A percentile compares a stretch with the other conserved stretches of the same genome.
phyloP scores from a whole-genome alignment of 2,888 invertebrate species.

The Drosophila robusta region DNA sequence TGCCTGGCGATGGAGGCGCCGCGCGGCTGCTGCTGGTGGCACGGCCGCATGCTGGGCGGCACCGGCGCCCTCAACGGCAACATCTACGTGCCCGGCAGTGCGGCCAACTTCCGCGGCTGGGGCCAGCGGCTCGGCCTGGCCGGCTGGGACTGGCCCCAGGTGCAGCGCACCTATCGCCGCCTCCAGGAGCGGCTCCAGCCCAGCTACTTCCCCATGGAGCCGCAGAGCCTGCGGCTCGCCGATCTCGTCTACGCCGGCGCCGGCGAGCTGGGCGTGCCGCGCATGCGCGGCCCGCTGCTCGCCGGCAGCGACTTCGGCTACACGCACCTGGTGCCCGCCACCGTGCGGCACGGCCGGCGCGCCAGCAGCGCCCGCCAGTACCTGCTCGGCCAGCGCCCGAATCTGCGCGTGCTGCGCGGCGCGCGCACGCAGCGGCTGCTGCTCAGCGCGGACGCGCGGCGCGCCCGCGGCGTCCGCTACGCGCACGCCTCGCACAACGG shows the following conservation, averaged over 20 bases:
- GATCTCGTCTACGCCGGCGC: conserved; percentile 87
- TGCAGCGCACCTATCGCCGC: conserved; percentile 85
- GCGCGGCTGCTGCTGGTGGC: conserved; percentile 86
- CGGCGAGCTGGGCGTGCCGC: conserved; percentile 88
- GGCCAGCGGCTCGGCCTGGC: conserved; percentile 85
- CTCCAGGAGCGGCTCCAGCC: conserved; percentile 85
- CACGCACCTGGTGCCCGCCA: conserved; percentile 86
- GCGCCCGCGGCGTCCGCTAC: conserved; percentile 58
- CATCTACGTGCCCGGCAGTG: conserved; percentile 87
- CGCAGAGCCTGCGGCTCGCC: conserved; percentile 81
- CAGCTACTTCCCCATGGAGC: conserved; percentile 66
- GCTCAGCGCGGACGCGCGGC: conserved; percentile 6
- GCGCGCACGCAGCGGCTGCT: conserved; percentile 52
- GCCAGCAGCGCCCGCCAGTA: conserved; percentile 87
- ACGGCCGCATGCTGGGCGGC: conserved; percentile 89
- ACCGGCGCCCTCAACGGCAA: conserved; percentile 88
- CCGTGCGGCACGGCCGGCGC: conserved; percentile 86
- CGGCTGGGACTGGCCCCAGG: conserved; percentile 87
- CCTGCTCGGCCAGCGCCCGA: conserved; percentile 83
- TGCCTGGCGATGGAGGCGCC: conserved; percentile 70
- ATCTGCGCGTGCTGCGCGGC: conserved; percentile 72
- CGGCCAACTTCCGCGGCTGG: conserved; percentile 87
- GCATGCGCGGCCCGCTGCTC: conserved; percentile 88
- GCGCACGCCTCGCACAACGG: conserved; percentile 11
- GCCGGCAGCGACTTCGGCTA: conserved; percentile 85